Evolutionary conservation across 2,888 invertebrate species (phyloP).

Genomic region (Agrenia bidenticulata): DNA sequence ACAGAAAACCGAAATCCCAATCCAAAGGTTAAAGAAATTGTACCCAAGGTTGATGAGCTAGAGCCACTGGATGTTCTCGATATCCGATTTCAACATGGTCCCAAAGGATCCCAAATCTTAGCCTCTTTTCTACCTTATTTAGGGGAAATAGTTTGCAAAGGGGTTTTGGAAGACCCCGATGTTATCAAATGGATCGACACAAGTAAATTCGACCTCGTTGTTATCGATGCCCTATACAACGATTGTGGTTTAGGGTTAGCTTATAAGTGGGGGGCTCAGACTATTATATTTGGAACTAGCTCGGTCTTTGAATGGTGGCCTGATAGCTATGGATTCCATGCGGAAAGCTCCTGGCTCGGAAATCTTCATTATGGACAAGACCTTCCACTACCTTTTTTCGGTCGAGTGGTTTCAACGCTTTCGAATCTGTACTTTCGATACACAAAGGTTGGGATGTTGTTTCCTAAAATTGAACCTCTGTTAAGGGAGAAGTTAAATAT

Average conservation of each 20-base stretch:
- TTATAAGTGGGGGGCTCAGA: constrained; percentile 35
- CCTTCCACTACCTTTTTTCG: constrained; percentile 30
- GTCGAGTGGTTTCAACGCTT: constrained; percentile 22
- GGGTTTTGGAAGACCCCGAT: constrained; percentile 22
- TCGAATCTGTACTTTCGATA: constrained; percentile 20
- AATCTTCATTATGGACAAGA: constrained; percentile 22
- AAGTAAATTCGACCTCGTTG: constrained; percentile 34
- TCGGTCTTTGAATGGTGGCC: constrained; percentile 38
- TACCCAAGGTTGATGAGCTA: constrained; percentile 10
- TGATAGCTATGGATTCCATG: constrained; percentile 30
- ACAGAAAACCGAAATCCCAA: constrained; percentile 30
- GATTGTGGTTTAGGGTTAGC: constrained; percentile 40
- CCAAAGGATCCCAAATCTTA: neutral
- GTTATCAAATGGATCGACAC: constrained; percentile 30
- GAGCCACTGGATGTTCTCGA: neutral
- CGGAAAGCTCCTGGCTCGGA: constrained; percentile 23
- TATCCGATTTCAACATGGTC: constrained; percentile 24
- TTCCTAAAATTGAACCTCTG: constrained; percentile 16
- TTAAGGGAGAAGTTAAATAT: constrained; percentile 32
- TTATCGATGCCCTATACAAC: constrained; percentile 38
- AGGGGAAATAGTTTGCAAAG: constrained; percentile 23
- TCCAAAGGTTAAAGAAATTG: constrained; percentile 33
- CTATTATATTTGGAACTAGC: constrained; percentile 33
- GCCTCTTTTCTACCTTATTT: constrained; percentile 20
- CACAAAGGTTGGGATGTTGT: constrained; percentile 11